phyloP scores from a whole-genome alignment of 2,888 invertebrate species.

The Dynastes hyllus region DNA sequence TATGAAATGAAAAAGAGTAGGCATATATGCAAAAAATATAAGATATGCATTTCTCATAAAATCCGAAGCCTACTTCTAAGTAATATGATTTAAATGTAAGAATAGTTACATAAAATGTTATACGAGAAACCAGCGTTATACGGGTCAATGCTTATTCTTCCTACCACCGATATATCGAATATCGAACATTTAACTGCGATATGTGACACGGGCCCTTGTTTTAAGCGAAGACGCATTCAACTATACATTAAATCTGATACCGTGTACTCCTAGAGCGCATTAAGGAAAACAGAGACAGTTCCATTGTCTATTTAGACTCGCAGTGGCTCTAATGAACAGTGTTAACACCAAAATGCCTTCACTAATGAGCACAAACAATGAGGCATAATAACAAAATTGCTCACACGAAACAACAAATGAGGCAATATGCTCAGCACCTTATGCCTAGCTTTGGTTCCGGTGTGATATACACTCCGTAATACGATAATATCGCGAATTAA shows the following conservation, averaged over 20 bases:
- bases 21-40: no score
- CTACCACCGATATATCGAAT: no score
- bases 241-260: background rate
- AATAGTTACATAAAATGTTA: no score
- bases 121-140: no score
- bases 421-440: background rate
- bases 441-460: background rate
- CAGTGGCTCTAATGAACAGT: conserved; percentile 22
- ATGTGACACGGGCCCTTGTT: no score
- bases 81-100: no score
- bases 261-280: conserved; percentile 17
- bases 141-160: no score
- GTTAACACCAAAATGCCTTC: conserved; percentile 23
- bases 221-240: no score
- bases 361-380: conserved; percentile 34
- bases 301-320: conserved; percentile 11
- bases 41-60: no score
- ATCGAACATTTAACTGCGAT: no score
- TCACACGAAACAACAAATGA: conserved; percentile 10
- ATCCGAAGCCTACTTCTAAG: no score
- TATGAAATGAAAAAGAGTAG: no score
- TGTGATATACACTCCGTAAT: background rate
- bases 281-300: background rate
- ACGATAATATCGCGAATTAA: background rate
- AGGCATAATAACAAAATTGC: conserved; percentile 28